Percentiles rank a stretch among this genome's conserved stretches.
Conservation (phyloP, 2,113 vertebrate species). For the Leuciscus idus region DNA sequence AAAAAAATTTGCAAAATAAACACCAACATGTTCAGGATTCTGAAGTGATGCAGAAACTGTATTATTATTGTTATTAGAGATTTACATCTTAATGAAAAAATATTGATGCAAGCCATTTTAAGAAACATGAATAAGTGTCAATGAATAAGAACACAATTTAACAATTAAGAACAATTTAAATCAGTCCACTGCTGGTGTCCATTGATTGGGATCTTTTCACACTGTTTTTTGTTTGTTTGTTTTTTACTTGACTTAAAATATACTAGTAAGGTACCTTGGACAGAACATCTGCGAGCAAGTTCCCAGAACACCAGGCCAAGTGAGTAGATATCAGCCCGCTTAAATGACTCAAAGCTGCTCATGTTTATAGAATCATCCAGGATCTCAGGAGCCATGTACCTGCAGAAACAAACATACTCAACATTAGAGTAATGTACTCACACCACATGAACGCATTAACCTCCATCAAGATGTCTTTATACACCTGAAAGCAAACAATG, state of each 20-base stretch:
- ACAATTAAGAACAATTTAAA: background rate
- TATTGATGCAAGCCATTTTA: background rate
- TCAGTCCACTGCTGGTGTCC: background rate
- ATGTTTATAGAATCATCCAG: constrained; percentile 91
- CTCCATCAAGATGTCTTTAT: constrained; percentile 50
- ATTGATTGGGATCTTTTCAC: background rate
- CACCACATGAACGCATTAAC: constrained; percentile 55
- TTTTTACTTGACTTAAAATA: too few relatives aligned
- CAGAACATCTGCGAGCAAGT: constrained; percentile 88
- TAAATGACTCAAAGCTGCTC: constrained; percentile 93
- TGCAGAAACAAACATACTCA: constrained; percentile 67
- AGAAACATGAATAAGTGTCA: background rate
- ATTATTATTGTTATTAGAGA: too few relatives aligned
- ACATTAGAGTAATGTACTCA: constrained; percentile 17
- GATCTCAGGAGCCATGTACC: constrained; percentile 99
- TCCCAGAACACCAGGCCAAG: constrained; percentile 97
- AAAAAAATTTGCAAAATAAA: too few relatives aligned
- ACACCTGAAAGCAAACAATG: constrained; percentile 39
- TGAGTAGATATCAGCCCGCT: constrained; percentile 93
- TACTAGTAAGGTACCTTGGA: constrained; percentile 78
- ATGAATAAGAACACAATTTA: background rate
- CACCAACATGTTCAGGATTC: too few relatives aligned
- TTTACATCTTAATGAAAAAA: background rate
- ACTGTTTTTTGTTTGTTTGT: background rate
- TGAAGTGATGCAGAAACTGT: too few relatives aligned